Base-by-base conservation (phyloP, 2,797 vertebrate genomes). In the Poeciliopsis gracilis region DNA sequence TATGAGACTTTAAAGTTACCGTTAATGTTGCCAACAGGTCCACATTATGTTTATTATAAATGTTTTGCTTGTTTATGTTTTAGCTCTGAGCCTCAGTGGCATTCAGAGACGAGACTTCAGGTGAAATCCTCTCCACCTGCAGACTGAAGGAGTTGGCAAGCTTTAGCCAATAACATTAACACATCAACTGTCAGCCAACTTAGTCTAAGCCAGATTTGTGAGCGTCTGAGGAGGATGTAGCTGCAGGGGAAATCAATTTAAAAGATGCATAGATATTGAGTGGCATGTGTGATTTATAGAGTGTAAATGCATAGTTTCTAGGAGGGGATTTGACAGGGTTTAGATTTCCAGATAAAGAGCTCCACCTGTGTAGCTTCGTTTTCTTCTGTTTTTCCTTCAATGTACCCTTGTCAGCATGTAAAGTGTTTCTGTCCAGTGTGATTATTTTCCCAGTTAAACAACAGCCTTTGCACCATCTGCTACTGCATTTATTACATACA, bases 1-100 rank as follows among this genome's bases (percentile, higher is more conserved):
- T 88, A 79, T 87, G 82, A 89, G 79, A 86, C 79, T 88, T 86
- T 71, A 83, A 20, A 73, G 61, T 73, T 49, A 49, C 47, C 12
- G 59, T 28, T 38, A 46, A 49, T 33, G 28, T 33, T 47, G 15
- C 33, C 57, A n/a, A 78, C 8, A 78, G 3, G 41, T 41, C 45
- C 15, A n/a, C 20, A 63, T 38, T 38, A 36, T 72, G 13, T 30
- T 63, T 63, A 20, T 38, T 61, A 18, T 9, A n/a, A 49, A 63
- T 1, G 5, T 20, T 77, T 45, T 70, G 41, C 10, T 67, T 66
- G 41, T 25, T 69, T 69, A 66, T 38, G 36, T 28, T n/a, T 70
- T n/a, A 45, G 67, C 67, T 45, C 6, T n/a, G 23, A 45, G 25
- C 11, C 20, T 38, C 36, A 69, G n/a, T 70, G 9, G 76, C n/a